Evolutionary conservation across 2,113 vertebrate genomes (phyloP), one percentile per base, ranked within the genome.

Genomic region (Microcebus murinus): DNA sequence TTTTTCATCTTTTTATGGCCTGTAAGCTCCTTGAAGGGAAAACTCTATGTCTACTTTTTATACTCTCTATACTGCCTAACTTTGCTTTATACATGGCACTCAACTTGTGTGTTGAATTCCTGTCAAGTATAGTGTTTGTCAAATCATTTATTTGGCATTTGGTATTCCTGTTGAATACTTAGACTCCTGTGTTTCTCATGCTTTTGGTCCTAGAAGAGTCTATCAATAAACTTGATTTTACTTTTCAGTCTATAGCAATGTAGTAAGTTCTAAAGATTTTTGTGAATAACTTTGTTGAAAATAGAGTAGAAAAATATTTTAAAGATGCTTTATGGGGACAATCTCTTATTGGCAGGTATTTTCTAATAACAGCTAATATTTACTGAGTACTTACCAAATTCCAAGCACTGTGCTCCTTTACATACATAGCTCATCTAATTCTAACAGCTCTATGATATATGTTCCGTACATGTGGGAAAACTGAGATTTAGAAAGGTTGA

Each of bases 221-320:
- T 68, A 67, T 67, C 45, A 80, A 5, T 90, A 84, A 92, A 96
- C 31, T 74, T 90, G 36, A 73, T 83, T 90, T 79, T 84, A 83
- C 14, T 86, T 95, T 93, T 80, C 12, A 52, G 11, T 85, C 61
- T 23, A 61, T 27, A 61, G 68, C 76, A 87, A 39, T 59, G 14
- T 57, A 65, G 31, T 68, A 59, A 52, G 15, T 91, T 91, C 31
- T 94, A 52, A 82, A 91, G 59, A 85, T 68, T 76, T 92, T 36
- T 90, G 20, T 65, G 71, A 91, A 12, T 95, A 74, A 70, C 10
- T 65, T 90, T 92, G 42, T 70, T 96, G 84, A 84, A 91, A 95
- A 88, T 80, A 84, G 39, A 94, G 15, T 84, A 73, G 52, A 92
- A 77, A 73, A 88, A 55, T 84, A 84, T 55, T 87, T 80, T 94